Evolutionary conservation across 2,113 vertebrate genomes (phyloP), one percentile per base, ranked within the genome.

Genomic region (Sciurus niger): DNA sequence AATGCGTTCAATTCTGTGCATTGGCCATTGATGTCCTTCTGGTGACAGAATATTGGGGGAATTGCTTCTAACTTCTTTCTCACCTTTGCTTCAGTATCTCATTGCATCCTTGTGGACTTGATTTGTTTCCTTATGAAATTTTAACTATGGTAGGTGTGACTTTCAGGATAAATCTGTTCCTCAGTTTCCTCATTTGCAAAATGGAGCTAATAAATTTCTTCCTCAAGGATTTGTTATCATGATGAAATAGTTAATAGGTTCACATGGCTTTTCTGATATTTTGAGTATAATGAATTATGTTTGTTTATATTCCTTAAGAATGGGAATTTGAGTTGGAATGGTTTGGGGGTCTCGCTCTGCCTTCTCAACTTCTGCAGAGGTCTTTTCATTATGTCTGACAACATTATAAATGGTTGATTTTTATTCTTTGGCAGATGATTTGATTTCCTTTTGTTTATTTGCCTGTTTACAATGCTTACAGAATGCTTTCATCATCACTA

Each of bases 121-220:
- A 0, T 55, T 80, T 67, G 12, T 34, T 79, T 76, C 43, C 28
- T 68, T 11, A 22, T 77, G 8, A 95, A 76, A 72, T 51, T 4
- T 43, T 30, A 37, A 60, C 32, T 25, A 1, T 25, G 30, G 10
- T 32, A 73, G 22, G 14, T 74, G 2, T 55, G 40, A 20, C 37
- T 80, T 67, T 51, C 43, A 58, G 24, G 43, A 6, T 74, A 74
- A 83, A 10, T 67, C 22, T 68, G 32, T 74, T 25, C 51, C 68
- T 87, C 48, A 58, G 43, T 82, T 95, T 89, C 37, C 51, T 86
- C 51, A 53, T 76, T 34, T 48, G 34, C 58, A 24, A 86, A 89
- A 68, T 1, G 9, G 46, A 88, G 10, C 13, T 73, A 14, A 48
- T n/a, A 28, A 43, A 34, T 80, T 76, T 63, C 37, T 74, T 88